phyloP scores from a whole-genome alignment of 1,140 invertebrate genomes.

The Hermetia illucens region DNA sequence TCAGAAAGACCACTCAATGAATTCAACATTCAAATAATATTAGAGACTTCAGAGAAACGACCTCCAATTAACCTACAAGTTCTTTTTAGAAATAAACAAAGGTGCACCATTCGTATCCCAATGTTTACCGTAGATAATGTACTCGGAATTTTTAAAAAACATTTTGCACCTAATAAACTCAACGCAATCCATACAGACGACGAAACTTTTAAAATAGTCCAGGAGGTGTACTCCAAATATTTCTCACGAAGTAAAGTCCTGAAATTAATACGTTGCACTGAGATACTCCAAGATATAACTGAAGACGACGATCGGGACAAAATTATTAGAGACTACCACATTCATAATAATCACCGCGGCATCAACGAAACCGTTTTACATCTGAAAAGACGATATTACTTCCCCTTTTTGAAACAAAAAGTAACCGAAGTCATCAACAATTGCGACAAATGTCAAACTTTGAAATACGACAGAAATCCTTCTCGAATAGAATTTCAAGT shows the following conservation, averaged over 20 bases:
- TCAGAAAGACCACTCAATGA: conserved; percentile 12
- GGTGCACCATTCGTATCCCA: conserved; percentile 8
- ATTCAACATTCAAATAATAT: conserved; percentile 9
- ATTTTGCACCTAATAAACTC: conserved; percentile 7
- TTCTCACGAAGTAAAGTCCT: conserved; percentile 12
- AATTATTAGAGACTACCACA: conserved; percentile 20
- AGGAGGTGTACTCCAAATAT: conserved; percentile 8
- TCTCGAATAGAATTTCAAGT: conserved; percentile 12
- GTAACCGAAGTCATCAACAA: conserved; percentile 12
- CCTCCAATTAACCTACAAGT: conserved; percentile 7
- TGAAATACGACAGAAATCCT: conserved; percentile 18
- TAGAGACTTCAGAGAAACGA: conserved; percentile 4
- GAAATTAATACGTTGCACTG: conserved; percentile 15
- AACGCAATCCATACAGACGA: conserved; percentile 10
- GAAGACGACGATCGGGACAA: conserved; percentile 14
- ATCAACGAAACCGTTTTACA: conserved; percentile 24
- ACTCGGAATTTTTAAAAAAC: conserved; percentile 11
- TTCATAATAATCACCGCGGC: conserved; percentile 21
- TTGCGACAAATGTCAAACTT: conserved; percentile 14
- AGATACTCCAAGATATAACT: conserved; percentile 15
- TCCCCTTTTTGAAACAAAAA: conserved; percentile 21
- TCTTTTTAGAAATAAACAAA: conserved; percentile 8
- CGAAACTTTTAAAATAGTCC: conserved; percentile 7
- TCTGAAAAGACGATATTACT: conserved; percentile 23
- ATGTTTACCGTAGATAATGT: no score